Percentiles rank a stretch among this genome's conserved stretches.
phyloP scores from a whole-genome alignment of 2,113 vertebrate species.

The Catharus bicknelli region DNA sequence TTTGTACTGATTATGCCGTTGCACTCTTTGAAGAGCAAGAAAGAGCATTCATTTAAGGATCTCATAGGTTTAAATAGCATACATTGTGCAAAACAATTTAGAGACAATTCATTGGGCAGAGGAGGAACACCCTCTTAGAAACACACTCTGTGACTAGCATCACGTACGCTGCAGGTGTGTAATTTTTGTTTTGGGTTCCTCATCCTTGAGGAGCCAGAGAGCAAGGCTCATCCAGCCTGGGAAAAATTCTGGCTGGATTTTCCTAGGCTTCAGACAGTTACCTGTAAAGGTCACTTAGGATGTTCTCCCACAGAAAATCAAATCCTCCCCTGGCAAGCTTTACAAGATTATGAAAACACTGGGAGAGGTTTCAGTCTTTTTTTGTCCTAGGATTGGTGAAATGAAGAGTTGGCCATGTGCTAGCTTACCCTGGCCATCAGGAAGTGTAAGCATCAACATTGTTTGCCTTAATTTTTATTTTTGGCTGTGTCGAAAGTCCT shows the following conservation, averaged over 20 bases:
- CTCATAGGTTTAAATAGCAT: too few species aligned
- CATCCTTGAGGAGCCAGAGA: too few species aligned
- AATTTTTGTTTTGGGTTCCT: too few species aligned
- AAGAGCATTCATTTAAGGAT: too few species aligned
- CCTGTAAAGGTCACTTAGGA: not conserved
- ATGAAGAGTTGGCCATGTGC: not conserved
- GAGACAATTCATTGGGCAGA: too few species aligned
- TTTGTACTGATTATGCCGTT: not conserved
- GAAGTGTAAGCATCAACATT: not conserved
- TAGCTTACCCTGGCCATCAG: not conserved
- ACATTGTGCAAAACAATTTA: too few species aligned
- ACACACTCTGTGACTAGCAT: too few species aligned
- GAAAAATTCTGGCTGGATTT: too few species aligned
- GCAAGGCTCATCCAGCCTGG: too few species aligned
- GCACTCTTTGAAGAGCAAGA: not conserved
- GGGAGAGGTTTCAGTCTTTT: not conserved
- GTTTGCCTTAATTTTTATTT: not conserved
- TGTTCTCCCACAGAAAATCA: conserved; percentile 7
- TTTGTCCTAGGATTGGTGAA: not conserved
- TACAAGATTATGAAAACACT: not conserved
- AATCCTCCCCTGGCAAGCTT: not conserved
- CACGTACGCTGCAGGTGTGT: too few species aligned
- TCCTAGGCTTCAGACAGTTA: too few species aligned
- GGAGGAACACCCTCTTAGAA: too few species aligned
- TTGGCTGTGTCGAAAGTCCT: not conserved